A percentile compares a stretch with the other conserved stretches of the same genome.
Evolutionary conservation across 2,113 vertebrate genomes (phyloP).

Genomic region (Potamarius usumacintae): DNA sequence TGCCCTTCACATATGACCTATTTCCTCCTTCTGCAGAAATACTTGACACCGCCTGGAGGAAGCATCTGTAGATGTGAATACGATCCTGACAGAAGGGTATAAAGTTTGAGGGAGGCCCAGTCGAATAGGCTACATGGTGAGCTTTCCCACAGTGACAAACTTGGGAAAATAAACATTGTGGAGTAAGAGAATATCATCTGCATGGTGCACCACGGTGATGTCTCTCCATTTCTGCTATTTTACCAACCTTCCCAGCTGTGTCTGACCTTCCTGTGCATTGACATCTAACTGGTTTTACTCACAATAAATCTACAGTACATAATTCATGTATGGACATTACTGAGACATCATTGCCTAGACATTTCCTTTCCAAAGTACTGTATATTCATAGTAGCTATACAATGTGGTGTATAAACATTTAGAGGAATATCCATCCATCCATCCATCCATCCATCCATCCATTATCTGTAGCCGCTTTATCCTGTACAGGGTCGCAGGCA

Average conservation of each 20-base stretch:
- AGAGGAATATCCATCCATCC: too few relatives aligned
- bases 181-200: conserved; percentile 41
- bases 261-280: not conserved
- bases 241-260: not conserved
- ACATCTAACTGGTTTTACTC: not conserved
- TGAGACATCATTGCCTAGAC: not conserved
- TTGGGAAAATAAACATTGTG: conserved; percentile 54
- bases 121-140: conserved; percentile 27
- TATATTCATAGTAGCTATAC: not conserved
- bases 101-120: conserved; percentile 22
- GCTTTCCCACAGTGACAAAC: conserved; percentile 54
- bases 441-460: too few relatives aligned
- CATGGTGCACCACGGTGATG: conserved; percentile 10
- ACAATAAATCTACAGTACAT: not conserved
- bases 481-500: too few relatives aligned
- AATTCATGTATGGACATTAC: not conserved
- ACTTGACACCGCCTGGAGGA: conserved; percentile 16
- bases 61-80: conserved; percentile 36
- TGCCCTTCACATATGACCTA: not conserved
- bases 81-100: conserved; percentile 35
- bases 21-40: conserved; percentile 15
- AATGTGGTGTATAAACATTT: not conserved
- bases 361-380: not conserved
- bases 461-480: too few relatives aligned
- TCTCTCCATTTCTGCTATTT: conserved; percentile 27